Evolutionary conservation across 2,888 invertebrate genomes (phyloP).

Genomic region (Synergus umbraculus): DNA sequence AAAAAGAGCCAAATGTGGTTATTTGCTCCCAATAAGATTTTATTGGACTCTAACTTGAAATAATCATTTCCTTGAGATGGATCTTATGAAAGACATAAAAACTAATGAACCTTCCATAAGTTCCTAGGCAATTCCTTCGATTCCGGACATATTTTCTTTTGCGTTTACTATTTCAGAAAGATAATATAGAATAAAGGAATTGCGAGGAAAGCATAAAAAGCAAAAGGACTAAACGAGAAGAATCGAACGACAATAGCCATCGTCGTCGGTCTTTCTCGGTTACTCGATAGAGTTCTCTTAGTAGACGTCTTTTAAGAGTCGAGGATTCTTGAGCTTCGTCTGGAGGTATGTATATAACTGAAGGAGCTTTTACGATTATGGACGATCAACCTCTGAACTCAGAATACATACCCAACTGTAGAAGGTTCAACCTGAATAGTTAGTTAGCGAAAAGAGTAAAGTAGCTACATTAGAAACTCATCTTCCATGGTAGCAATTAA

Average conservation of each 20-base stretch:
- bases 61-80: slow-evolving; percentile 9
- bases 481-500: not conserved
- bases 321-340: slow-evolving; percentile 30
- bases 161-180: not conserved
- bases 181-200: slow-evolving; percentile 1
- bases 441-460: slow-evolving; percentile 17
- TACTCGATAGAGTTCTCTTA: not conserved
- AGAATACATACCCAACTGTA: slow-evolving; percentile 2
- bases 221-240: slow-evolving; percentile 4
- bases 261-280: slow-evolving; percentile 17
- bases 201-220: slow-evolving; percentile 18
- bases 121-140: not conserved
- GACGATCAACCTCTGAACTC: slow-evolving; percentile 23
- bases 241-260: slow-evolving; percentile 21
- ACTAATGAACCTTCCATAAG: slow-evolving; percentile 7
- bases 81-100: slow-evolving; percentile 13
- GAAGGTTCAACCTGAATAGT: not conserved
- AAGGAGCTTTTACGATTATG: slow-evolving; percentile 29
- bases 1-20: not conserved
- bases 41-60: slow-evolving; percentile 1
- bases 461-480: not conserved
- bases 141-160: slow-evolving; percentile 9
- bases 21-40: not conserved
- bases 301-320: slow-evolving; percentile 1
- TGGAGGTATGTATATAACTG: slow-evolving; percentile 5